Conservation (phyloP, 1,140 invertebrate species). For the Wiebesia pumilae region DNA sequence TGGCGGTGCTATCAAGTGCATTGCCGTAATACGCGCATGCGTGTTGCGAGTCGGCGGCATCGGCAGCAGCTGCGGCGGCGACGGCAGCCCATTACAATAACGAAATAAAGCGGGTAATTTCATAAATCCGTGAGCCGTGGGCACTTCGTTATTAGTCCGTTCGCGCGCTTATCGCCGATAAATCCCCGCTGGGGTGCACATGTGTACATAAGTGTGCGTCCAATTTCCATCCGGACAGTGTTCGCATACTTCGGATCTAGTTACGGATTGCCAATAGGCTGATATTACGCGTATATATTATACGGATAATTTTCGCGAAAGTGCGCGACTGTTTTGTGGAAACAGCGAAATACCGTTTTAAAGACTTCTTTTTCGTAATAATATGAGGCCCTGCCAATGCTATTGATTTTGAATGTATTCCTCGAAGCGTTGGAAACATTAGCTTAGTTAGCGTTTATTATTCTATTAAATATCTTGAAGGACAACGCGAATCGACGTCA, state of each 20-base stretch:
- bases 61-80: neutral
- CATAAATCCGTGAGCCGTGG: constrained; percentile 12
- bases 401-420: no score
- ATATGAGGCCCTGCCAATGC: no score
- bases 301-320: neutral
- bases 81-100: constrained; percentile 14
- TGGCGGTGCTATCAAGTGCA: no score
- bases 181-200: constrained; percentile 1
- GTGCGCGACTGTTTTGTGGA: no score
- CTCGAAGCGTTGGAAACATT: no score
- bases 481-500: no score
- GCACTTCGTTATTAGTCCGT: constrained; percentile 28
- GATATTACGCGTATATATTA: neutral
- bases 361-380: no score
- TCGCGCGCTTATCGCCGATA: constrained; percentile 37
- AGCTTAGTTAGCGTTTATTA: no score
- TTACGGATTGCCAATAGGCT: neutral
- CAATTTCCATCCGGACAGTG: constrained; percentile 15
- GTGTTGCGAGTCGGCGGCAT: neutral
- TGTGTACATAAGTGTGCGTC: neutral
- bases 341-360: no score
- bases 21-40: neutral
- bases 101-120: constrained; percentile 42
- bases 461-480: no score
- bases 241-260: neutral